phyloP scores from a whole-genome alignment of 1,140 invertebrate genomes.

The Pseudomyrmex pallidus region DNA sequence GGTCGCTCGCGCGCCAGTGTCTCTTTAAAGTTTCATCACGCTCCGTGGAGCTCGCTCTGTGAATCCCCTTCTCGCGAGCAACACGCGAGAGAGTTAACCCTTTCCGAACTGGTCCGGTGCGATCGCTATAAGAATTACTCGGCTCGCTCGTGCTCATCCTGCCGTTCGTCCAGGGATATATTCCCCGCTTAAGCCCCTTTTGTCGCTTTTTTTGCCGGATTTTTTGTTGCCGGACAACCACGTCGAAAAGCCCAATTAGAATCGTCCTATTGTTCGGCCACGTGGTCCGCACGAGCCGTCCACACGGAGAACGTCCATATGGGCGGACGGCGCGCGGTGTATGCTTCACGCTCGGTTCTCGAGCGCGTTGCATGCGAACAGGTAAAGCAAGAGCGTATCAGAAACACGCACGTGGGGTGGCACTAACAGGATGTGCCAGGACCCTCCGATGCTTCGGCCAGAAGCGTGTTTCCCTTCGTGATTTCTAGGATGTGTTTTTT shows the following conservation, averaged over 20 bases:
- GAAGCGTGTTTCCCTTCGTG: slow-evolving; percentile 2
- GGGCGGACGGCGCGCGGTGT: slow-evolving; percentile 5
- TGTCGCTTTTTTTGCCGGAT: slow-evolving; percentile 71
- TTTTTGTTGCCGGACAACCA: slow-evolving; percentile 68
- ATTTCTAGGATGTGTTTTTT: slow-evolving; percentile 2
- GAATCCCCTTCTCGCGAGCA: slow-evolving; percentile 28
- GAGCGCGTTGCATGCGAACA: slow-evolving; percentile 56
- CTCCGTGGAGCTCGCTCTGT: slow-evolving; percentile 60
- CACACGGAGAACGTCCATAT: slow-evolving; percentile 59
- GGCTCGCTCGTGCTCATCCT: slow-evolving; percentile 61
- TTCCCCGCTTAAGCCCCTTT: slow-evolving; percentile 72
- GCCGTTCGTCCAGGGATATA: slow-evolving; percentile 47
- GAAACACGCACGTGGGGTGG: slow-evolving; percentile 25
- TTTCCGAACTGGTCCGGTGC: slow-evolving; percentile 49
- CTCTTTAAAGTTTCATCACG: slow-evolving; percentile 76
- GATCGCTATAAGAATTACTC: slow-evolving; percentile 40
- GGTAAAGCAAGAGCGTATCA: slow-evolving; percentile 63
- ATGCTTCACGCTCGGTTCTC: slow-evolving; percentile 1
- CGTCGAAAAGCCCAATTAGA: slow-evolving; percentile 81
- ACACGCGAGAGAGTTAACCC: slow-evolving; percentile 70
- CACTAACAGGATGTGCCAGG: slow-evolving; percentile 32
- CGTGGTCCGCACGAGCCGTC: slow-evolving; percentile 81
- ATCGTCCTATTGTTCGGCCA: slow-evolving; percentile 81
- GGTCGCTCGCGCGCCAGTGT: slow-evolving; percentile 55
- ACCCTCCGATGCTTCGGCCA: neutral